Evolutionary conservation across 2,113 vertebrate species (phyloP), one percentile per base, ranked within the genome.

Genomic region (Astur gentilis): DNA sequence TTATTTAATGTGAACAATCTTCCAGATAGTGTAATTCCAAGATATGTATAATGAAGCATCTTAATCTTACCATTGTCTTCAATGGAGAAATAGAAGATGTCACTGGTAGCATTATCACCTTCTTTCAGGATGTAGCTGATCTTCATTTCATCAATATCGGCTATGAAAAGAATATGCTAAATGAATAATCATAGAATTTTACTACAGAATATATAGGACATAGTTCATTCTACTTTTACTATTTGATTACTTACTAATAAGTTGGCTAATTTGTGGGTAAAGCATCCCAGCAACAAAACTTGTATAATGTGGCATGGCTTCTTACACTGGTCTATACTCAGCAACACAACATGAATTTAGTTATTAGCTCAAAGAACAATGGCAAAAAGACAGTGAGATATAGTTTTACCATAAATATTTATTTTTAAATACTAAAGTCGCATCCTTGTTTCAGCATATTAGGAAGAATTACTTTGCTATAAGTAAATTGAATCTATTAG

Each of bases 61-160:
- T 58, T 58, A 55, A 36, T 40, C 98, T 96, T 98, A 99, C 98
- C 98, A 15, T 87, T 98, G 95, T 99, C 99, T 98, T 99, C 98
- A 64, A 99, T 93, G 27, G 98, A 98, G 94, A 99, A 99, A 97
- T 98, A 98, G 97, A 99, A 99, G 89, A 98, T 97, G 49, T 99
- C 99, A 76, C 98, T 98, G n/a, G 98, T 98, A 83, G 98, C 98
- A 44, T 98, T 99, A 95, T 98, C 98, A 64, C 95, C 97, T 89
- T 99, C 98, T 71, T 98, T 95, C 91, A 99, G 95, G 87, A 99
- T 91, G 54, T 99, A 99, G 49, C 96, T 98, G 95, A 99, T 98
- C 96, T 98, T 98, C 98, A 98, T 98, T 62, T 99, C 98, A 97
- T 99, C 98, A 77, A 99, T 98, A 94, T 99, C 98, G 86, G 97